Conservation (phyloP, 2,113 vertebrate species). For the Neotragus moschatus region DNA sequence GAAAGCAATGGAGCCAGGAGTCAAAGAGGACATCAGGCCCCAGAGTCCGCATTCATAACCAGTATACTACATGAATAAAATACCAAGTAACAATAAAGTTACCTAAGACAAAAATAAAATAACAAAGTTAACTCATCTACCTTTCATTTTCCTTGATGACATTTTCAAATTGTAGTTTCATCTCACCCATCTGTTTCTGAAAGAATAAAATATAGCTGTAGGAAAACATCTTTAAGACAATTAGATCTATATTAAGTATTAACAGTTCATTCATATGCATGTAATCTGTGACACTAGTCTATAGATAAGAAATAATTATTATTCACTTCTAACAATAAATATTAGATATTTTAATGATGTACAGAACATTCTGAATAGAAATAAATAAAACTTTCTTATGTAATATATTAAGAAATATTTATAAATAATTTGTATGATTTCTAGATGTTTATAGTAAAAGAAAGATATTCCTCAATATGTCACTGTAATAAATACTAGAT, state of each 20-base stretch:
- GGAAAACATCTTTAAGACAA: neutral
- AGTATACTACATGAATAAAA: neutral
- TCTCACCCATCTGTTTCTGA: constrained; percentile 86
- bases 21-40: neutral
- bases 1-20: neutral
- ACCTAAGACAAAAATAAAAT: neutral
- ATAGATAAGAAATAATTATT: neutral
- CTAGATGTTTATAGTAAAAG: neutral
- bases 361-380: constrained; percentile 34
- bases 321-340: neutral
- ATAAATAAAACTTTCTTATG: constrained; percentile 37
- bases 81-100: neutral
- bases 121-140: constrained; percentile 75
- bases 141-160: constrained; percentile 94
- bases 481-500: neutral
- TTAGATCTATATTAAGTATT: neutral
- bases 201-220: constrained; percentile 34
- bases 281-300: neutral
- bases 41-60: neutral
- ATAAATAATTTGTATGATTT: neutral
- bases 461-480: neutral
- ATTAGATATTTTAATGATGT: constrained; percentile 26
- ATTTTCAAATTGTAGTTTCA: constrained; percentile 87
- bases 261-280: neutral
- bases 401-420: constrained; percentile 17